phyloP scores from a whole-genome alignment of 2,797 vertebrate genomes.

The Carapus acus region DNA sequence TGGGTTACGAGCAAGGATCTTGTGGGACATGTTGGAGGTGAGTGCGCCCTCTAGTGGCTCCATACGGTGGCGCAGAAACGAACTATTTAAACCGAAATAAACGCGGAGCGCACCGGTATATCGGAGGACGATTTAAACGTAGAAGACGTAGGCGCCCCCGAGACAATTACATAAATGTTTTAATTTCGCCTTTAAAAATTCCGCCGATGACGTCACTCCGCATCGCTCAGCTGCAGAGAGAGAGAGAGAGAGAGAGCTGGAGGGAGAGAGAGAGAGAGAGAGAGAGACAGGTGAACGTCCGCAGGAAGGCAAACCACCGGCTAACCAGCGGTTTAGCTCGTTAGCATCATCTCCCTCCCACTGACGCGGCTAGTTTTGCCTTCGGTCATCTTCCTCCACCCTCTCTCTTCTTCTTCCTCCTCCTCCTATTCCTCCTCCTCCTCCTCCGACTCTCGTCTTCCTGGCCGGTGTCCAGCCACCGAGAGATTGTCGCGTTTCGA shows the following conservation, averaged over 20 bases:
- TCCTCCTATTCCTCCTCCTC: not conserved
- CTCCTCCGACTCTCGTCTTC: conserved; percentile 16
- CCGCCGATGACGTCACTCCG: conserved; percentile 52
- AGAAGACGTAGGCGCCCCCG: not conserved
- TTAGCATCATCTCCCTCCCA: not conserved
- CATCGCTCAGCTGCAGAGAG: conserved; percentile 17
- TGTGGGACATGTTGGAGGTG: not conserved
- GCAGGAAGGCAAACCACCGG: conserved; percentile 30
- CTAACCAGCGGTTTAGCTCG: not conserved
- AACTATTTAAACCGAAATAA: not conserved
- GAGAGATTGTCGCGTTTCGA: conserved; percentile 1
- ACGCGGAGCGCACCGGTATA: not conserved
- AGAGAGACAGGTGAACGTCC: conserved; percentile 50
- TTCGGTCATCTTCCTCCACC: conserved; percentile 6
- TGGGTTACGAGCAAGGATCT: not conserved
- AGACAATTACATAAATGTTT: not conserved
- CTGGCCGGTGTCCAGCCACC: conserved; percentile 21
- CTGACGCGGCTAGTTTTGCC: not conserved
- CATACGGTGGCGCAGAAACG: not conserved
- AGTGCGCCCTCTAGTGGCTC: not conserved
- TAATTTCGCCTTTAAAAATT: conserved; percentile 34
- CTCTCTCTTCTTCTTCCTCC: conserved; percentile 10
- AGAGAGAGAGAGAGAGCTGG: conserved; percentile 3
- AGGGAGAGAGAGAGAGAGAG: not conserved
- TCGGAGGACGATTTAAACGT: not conserved